Conservation (phyloP, 2,888 invertebrate genomes). For the Sycophila texana region DNA sequence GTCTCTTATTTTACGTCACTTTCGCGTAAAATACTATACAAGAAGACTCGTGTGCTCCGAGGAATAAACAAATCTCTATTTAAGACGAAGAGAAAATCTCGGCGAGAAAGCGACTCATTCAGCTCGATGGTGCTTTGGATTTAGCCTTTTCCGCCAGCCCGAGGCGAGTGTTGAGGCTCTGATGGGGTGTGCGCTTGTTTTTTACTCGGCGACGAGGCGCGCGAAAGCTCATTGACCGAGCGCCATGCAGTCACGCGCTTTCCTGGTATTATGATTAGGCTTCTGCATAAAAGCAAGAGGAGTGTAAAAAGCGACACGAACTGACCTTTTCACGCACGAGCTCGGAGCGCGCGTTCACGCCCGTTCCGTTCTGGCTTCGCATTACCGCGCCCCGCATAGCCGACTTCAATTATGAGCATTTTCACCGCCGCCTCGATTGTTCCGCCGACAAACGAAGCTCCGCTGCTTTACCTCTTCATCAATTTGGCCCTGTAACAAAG, state of each 20-base stretch:
- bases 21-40: no score
- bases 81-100: no score
- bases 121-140: background rate
- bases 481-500: background rate
- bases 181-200: background rate
- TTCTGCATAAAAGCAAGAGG: constrained; percentile 45
- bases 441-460: constrained; percentile 9
- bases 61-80: no score
- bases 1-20: no score
- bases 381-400: constrained; percentile 8
- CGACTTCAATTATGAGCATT: constrained; percentile 26
- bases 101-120: no score
- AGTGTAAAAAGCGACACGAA: constrained; percentile 32
- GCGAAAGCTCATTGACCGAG: constrained; percentile 53
- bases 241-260: constrained; percentile 58
- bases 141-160: constrained; percentile 1
- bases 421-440: constrained; percentile 3
- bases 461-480: background rate
- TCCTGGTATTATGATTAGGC: constrained; percentile 55
- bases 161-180: background rate
- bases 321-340: constrained; percentile 50
- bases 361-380: constrained; percentile 26
- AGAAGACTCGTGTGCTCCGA: no score
- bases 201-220: constrained; percentile 5
- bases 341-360: background rate